Base-by-base conservation (phyloP, 2,797 vertebrate genomes). In the Gephyroberyx darwinii region DNA sequence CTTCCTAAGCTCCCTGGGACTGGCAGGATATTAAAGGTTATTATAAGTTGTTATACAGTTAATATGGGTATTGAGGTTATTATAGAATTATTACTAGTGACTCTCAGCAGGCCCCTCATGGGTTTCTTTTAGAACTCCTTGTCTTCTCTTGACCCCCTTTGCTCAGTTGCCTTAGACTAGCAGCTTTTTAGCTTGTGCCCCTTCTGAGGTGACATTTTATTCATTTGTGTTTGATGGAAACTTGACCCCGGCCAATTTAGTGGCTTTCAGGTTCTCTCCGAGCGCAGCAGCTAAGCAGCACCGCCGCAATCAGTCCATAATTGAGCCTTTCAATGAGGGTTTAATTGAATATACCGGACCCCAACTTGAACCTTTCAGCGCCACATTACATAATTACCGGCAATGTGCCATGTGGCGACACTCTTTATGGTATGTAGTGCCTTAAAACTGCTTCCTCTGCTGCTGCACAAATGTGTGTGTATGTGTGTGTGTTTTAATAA, bases 181-280 rank as follows among this genome's bases (percentile, higher is more conserved):
- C 8, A 43, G 37, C 31, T 20, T 63, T 64, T 65, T 43, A 8
- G 31, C 74, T 56, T 50, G 19, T 55, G 52, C 41, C 66, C 35
- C 66, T 79, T 84, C 78, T 73, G 8, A 74, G 60, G 65, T 77
- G 73, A 78, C 73, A 68, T 71, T 74, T 74, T 33, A 26, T 13
- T 77, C 72, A 84, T 83, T 78, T 72, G 65, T 22, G 52, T 78
- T 82, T 81, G 78, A 78, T 71, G 69, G 45, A 22, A 71, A 69
- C 65, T 77, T 59, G 33, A 77, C 67, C 70, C 66, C 43, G 59
- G 70, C 17, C 22, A 57, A 57, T 71, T 66, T 41, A 62, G 7
- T 51, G 47, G 54, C 66, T 66, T 55, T 31, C 59, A 26, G 69
- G 37, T 61, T 74, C 45, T 43, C 39, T 41, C 43, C 4, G 33